Evolutionary conservation across 2,113 vertebrate species (phyloP), one percentile per base, ranked within the genome.

Genomic region (Callopanchax toddi): DNA sequence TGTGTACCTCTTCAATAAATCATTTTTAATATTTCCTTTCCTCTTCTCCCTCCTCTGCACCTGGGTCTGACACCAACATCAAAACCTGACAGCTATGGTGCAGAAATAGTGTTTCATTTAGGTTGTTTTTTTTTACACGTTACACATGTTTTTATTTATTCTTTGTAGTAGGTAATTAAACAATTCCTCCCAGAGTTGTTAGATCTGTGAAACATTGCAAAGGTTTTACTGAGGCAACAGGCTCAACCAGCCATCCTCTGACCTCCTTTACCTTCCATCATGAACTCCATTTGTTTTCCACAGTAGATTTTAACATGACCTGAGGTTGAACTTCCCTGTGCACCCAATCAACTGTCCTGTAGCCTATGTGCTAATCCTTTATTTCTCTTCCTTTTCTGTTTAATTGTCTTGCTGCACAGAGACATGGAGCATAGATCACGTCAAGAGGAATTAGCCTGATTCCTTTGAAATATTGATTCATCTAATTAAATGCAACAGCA

Each of bases 371-470:
- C 25, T 90, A 82, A 89, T 89, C 85, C 79, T 57, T 74, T 26
- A 32, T 66, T 67, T 78, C 56, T 22, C 54, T 53, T 53, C 63
- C 50, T 76, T 62, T 74, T 32, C 63, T 15, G 71, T 85, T 69
- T 91, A 91, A 90, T 90, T 89, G 86, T 87, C 69, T 74, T 79
- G 85, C 70, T 85, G 87, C 82, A 76, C 36, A 34, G 83, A 86
- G 80, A 87, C 81, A 59, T 44, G 17, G 54, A 60, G 51, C 79
- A 79, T 61, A 84, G 76, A 91, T 85, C 65, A 73, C 82, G 79
- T 87, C 81, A 74, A 36, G 45, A 32, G n/a, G 64, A 80, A 88
- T 90, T 89, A 86, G 39, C 51, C 46, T 32, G 56, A 85, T 79
- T 82, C 50, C 72, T 87, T 84, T 62, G 32, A 80, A 74, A 80